These are phyloP conservation scores for Selenia dentaria DNA, from an alignment of 2,888 invertebrate species.

Conservation along the genomic window DNA sequence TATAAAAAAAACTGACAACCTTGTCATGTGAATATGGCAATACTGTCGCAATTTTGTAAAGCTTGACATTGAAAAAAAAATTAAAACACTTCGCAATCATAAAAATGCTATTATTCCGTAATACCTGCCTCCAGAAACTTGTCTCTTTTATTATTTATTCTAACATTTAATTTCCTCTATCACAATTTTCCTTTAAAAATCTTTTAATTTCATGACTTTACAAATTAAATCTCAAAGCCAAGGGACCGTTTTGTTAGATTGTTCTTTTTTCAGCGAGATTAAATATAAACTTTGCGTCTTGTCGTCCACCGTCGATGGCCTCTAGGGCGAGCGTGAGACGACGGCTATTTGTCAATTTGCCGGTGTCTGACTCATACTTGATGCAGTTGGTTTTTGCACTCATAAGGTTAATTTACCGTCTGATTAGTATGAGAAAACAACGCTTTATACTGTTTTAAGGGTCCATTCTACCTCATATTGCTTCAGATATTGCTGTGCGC, in stretches of 20 bases:
- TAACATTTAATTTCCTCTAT: slow-evolving; percentile 22
- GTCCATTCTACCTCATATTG: no score
- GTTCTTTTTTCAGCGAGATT: slow-evolving; percentile 59
- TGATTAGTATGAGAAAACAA: no score
- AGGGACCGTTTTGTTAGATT: slow-evolving; percentile 46
- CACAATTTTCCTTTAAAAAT: slow-evolving; percentile 26
- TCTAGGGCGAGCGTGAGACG: slow-evolving; percentile 25
- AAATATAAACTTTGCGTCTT: slow-evolving; percentile 58
- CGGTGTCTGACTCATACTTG: slow-evolving; percentile 9
- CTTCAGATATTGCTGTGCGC: no score
- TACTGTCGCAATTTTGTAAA: no score
- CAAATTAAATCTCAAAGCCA: slow-evolving; percentile 44
- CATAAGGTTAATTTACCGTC: slow-evolving; percentile 2
- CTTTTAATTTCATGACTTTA: slow-evolving; percentile 34
- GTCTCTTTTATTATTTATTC: slow-evolving; percentile 22
- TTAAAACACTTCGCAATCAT: no score
- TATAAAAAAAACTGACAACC: no score
- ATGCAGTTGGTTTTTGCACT: slow-evolving; percentile 4
- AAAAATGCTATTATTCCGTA: no score
- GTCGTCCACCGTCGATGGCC: slow-evolving; percentile 23
- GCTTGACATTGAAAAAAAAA: no score
- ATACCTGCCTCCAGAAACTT: neutral
- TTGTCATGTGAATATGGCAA: no score
- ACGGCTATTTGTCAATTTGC: slow-evolving; percentile 31
- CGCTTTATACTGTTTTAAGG: no score